These are phyloP conservation scores for Aphrocallistes beatrix DNA, from an alignment of 37 sponge, comb jelly and placozoan genomes.

Conservation along the genomic window DNA sequence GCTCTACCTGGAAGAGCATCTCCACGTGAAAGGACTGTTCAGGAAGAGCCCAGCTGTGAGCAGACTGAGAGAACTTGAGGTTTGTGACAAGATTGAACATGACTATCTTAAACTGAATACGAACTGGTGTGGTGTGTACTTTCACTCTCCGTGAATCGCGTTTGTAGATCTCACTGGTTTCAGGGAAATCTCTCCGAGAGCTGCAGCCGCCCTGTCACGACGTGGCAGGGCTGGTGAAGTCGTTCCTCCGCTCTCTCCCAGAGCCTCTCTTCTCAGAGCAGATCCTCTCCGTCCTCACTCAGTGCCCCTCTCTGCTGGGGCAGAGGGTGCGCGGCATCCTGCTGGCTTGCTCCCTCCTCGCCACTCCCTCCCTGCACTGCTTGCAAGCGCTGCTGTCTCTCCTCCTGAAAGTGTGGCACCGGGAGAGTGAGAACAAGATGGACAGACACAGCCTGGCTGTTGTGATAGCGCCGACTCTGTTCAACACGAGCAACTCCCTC, in stretches of 20 bases:
- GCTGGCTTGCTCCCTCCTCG: neutral
- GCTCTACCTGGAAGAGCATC: neutral
- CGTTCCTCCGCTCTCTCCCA: neutral
- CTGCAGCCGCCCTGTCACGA: neutral
- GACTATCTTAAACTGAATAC: too few species aligned
- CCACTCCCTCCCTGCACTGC: neutral
- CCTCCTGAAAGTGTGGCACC: neutral
- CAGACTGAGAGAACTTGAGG: neutral
- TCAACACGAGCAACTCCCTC: neutral
- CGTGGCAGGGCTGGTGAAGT: constrained; percentile 2
- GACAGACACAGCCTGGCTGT: neutral
- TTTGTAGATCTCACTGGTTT: neutral
- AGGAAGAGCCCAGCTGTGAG: constrained; percentile 13
- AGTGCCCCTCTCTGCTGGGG: neutral
- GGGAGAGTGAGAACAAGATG: neutral
- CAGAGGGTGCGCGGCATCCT: neutral
- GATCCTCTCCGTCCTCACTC: neutral
- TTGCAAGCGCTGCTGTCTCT: neutral
- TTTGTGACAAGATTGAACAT: too few species aligned
- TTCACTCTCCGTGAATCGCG: too few species aligned
- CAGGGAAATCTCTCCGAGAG: neutral
- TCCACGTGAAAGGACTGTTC: neutral
- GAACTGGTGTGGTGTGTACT: too few species aligned
- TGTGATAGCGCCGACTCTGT: neutral
- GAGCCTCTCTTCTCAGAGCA: constrained; percentile 16